Evolutionary conservation across 2,888 invertebrate species (phyloP).

Genomic region (Calliopum simillimum): DNA sequence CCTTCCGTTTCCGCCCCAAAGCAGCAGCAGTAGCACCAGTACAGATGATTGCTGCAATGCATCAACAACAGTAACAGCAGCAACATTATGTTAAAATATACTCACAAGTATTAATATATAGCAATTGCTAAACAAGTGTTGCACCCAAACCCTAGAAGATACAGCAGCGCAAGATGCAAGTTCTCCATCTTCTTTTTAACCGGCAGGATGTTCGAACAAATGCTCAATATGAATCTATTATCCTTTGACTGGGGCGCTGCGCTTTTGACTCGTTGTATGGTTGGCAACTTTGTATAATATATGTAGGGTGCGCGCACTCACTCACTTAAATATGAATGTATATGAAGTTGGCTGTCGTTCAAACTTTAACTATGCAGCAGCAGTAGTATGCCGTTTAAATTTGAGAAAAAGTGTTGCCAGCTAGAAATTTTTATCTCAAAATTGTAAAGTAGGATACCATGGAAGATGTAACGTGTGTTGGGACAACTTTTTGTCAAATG

Average conservation of each 20-base stretch:
- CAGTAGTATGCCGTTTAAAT: too few species aligned
- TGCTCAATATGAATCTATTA: constrained; percentile 15
- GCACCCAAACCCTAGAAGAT: neutral
- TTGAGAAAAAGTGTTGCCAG: too few species aligned
- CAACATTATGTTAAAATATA: neutral
- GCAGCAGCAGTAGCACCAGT: neutral
- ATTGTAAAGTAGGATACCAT: too few species aligned
- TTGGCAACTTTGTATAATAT: neutral
- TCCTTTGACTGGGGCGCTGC: constrained; percentile 16
- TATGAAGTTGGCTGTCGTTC: constrained; percentile 28
- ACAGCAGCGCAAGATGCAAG: neutral
- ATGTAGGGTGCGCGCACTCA: too few species aligned
- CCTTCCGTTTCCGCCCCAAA: constrained; percentile 8
- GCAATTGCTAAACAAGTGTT: constrained; percentile 19
- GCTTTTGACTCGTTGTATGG: neutral
- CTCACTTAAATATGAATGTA: constrained; percentile 2
- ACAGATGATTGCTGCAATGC: constrained; percentile 15
- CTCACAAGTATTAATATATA: neutral
- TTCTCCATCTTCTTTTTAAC: neutral
- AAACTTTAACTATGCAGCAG: constrained; percentile 9
- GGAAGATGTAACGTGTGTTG: too few species aligned
- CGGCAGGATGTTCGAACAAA: constrained; percentile 21
- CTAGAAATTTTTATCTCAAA: too few species aligned
- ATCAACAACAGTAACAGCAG: neutral
- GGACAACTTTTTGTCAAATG: too few species aligned